phyloP scores from a whole-genome alignment of 2,888 invertebrate species.

The Drosophila mayaguana region DNA sequence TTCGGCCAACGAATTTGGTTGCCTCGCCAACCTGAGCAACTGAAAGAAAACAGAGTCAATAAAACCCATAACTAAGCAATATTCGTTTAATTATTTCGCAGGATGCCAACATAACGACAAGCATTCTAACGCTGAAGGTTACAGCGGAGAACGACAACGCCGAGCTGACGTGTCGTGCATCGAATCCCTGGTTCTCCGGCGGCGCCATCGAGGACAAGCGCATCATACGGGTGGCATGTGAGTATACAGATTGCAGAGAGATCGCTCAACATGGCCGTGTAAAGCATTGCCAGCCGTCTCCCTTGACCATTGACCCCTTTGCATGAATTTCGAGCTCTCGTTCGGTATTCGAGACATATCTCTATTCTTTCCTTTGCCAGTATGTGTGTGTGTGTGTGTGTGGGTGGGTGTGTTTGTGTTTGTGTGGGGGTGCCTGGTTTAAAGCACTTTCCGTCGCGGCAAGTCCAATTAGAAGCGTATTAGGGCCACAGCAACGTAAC shows the following conservation, averaged over 20 bases:
- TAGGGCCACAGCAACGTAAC: conserved; percentile 65
- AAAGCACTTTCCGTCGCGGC: conserved; percentile 47
- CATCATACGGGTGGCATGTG: conserved; percentile 93
- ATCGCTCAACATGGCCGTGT: not conserved
- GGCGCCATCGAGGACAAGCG: conserved; percentile 92
- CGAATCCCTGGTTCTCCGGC: conserved; percentile 94
- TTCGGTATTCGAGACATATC: conserved; percentile 33
- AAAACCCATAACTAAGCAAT: too few relatives aligned
- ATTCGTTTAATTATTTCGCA: conserved; percentile 42
- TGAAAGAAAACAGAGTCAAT: not conserved
- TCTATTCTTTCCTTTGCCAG: conserved; percentile 28
- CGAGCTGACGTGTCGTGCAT: conserved; percentile 92
- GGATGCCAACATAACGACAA: conserved; percentile 88
- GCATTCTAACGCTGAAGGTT: conserved; percentile 91
- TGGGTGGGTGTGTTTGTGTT: conserved; percentile 10
- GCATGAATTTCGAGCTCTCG: conserved; percentile 35
- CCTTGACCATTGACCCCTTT: not conserved
- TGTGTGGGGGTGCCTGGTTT: conserved; percentile 7
- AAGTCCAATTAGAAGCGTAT: conserved; percentile 76
- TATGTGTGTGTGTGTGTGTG: conserved; percentile 4
- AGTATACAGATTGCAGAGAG: conserved; percentile 85
- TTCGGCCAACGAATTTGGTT: not conserved
- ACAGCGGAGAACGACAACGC: conserved; percentile 92
- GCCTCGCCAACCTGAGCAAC: not conserved
- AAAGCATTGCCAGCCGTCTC: not conserved